Percentiles rank a stretch among this genome's conserved stretches.
These are phyloP conservation scores for Prinia subflava DNA, from an alignment of 2,113 vertebrate species.

Conservation along the genomic window DNA sequence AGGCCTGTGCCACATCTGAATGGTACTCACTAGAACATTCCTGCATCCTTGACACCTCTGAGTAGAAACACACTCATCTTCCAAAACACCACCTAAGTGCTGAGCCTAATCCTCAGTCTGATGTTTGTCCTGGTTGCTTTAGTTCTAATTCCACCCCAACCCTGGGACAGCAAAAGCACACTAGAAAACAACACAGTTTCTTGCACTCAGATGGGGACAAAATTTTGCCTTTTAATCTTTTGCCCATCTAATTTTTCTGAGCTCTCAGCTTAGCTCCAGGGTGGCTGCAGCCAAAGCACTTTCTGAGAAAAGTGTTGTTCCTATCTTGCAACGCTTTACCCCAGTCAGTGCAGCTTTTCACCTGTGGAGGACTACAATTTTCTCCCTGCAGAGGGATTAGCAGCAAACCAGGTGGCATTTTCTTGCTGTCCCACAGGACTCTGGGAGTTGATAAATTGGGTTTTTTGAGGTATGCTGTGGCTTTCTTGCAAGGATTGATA, in stretches of 20 bases:
- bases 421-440: neutral
- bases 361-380: neutral
- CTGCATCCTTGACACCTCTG: neutral
- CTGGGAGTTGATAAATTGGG: accelerated
- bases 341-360: neutral
- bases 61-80: neutral
- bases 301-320: neutral
- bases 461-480: neutral
- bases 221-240: neutral
- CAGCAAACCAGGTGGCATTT: accelerated
- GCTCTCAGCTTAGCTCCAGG: neutral
- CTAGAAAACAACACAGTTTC: neutral
- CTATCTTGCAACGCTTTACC: accelerated
- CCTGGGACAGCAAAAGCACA: neutral
- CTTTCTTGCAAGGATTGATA: neutral
- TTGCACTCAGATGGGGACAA: neutral
- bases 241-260: neutral
- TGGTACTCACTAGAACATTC: neutral
- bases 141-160: neutral
- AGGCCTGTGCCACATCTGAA: neutral
- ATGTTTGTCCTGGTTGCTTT: neutral
- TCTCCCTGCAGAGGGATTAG: neutral
- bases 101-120: neutral
- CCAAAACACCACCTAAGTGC: neutral
- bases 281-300: neutral